These are phyloP conservation scores for Corapipo altera DNA, from an alignment of 2,113 vertebrate genomes.

Conservation along the genomic window DNA sequence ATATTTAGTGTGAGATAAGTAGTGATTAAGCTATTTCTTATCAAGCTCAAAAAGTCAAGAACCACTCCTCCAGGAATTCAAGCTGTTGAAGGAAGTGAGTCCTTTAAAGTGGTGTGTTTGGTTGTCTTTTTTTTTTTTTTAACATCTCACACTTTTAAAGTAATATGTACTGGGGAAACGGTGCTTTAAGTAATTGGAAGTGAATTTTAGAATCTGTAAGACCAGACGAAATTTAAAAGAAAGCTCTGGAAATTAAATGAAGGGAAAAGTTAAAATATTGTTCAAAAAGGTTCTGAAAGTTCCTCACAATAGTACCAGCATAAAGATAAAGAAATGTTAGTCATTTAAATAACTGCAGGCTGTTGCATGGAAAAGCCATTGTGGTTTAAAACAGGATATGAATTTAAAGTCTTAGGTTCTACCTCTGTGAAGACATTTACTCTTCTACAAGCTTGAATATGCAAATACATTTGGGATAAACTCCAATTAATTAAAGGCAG, in stretches of 20 bases:
- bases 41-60: constrained; percentile 36
- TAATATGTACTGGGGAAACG: neutral
- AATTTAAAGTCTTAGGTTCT: neutral
- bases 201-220: neutral
- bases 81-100: neutral
- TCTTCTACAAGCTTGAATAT: neutral
- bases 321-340: neutral
- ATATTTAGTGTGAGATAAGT: neutral
- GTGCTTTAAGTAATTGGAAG: neutral
- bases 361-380: neutral
- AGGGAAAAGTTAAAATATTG: neutral
- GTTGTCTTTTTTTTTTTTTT: neutral
- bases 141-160: neutral
- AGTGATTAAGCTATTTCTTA: constrained; percentile 8
- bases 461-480: constrained; percentile 28
- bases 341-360: neutral
- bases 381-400: neutral
- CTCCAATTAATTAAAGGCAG: constrained; percentile 17
- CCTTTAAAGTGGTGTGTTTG: neutral
- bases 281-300: neutral
- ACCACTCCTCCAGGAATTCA: neutral
- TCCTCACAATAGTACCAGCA: neutral
- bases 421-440: neutral
- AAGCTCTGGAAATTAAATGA: neutral
- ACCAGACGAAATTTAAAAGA: neutral